Percentiles rank a stretch among this genome's conserved stretches.
Evolutionary conservation across 2,888 invertebrate genomes (phyloP).

Genomic region (Hydrotaea diabolus): DNA sequence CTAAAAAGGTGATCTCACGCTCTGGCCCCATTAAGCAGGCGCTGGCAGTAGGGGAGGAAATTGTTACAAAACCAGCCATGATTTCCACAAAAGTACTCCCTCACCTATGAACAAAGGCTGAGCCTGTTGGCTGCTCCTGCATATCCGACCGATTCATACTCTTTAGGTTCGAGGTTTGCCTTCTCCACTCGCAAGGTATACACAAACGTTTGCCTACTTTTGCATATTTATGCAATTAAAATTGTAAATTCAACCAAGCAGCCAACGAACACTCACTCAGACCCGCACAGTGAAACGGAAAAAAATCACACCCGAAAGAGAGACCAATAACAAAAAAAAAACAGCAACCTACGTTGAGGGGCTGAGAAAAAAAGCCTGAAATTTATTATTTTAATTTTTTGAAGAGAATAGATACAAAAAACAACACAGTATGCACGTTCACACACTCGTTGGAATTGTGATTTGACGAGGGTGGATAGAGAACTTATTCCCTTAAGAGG

Average conservation of each 20-base stretch:
- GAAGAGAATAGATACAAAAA: slow-evolving; percentile 30
- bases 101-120: no score
- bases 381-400: slow-evolving; percentile 4
- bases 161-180: background rate
- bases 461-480: no score
- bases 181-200: slow-evolving; percentile 31
- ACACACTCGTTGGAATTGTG: no score
- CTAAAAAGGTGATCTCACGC: slow-evolving; percentile 65
- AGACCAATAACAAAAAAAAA: slow-evolving; percentile 10
- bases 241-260: slow-evolving; percentile 76
- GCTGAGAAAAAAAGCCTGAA: background rate
- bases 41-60: background rate
- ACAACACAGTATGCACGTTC: background rate
- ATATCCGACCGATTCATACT: background rate
- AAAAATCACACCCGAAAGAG: background rate
- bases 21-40: background rate
- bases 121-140: background rate
- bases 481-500: no score
- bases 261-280: slow-evolving; percentile 52
- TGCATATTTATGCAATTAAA: slow-evolving; percentile 79
- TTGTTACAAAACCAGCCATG: background rate
- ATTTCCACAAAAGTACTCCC: background rate
- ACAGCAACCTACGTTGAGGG: background rate
- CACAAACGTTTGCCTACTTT: slow-evolving; percentile 66
- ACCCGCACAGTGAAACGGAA: slow-evolving; percentile 27